A percentile compares a stretch with the other conserved stretches of the same genome.
phyloP scores from a whole-genome alignment of 2,888 invertebrate genomes.

The Ochlodes sylvanus region DNA sequence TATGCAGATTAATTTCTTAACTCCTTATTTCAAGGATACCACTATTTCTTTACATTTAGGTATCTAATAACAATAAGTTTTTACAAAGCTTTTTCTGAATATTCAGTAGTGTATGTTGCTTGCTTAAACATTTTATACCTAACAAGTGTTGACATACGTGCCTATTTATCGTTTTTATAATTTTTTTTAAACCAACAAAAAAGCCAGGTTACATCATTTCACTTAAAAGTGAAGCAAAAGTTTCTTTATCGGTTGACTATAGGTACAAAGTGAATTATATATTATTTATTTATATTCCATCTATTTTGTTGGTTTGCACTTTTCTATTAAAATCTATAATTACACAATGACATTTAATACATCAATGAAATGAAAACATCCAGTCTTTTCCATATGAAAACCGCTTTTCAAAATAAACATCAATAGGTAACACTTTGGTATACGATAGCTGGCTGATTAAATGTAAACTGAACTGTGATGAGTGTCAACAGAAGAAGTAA shows the following conservation, averaged over 20 bases:
- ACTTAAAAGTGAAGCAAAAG: too few relatives aligned
- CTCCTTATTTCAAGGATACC: too few relatives aligned
- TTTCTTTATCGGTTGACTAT: too few relatives aligned
- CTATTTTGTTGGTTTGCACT: neutral
- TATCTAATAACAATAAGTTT: neutral
- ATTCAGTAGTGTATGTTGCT: conserved; percentile 7
- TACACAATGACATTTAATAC: conserved; percentile 8
- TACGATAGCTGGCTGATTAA: neutral
- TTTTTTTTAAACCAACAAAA: neutral
- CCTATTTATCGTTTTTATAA: conserved; percentile 12
- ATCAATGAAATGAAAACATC: conserved; percentile 29
- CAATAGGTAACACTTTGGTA: conserved; percentile 7
- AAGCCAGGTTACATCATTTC: neutral
- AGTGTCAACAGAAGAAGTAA: too few relatives aligned
- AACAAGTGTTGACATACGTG: conserved; percentile 19
- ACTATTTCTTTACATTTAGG: too few relatives aligned
- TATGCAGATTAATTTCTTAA: too few relatives aligned
- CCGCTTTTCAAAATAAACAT: conserved; percentile 13
- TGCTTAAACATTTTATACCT: conserved; percentile 14
- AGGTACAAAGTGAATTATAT: too few relatives aligned
- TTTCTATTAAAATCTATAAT: neutral
- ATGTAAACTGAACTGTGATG: too few relatives aligned
- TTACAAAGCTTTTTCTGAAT: conserved; percentile 31
- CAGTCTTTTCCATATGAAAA: conserved; percentile 31
- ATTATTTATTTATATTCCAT: neutral